A percentile compares a stretch with the other conserved stretches of the same genome.
phyloP scores from a whole-genome alignment of 2,797 vertebrate species.

The Bufotes viridis region DNA sequence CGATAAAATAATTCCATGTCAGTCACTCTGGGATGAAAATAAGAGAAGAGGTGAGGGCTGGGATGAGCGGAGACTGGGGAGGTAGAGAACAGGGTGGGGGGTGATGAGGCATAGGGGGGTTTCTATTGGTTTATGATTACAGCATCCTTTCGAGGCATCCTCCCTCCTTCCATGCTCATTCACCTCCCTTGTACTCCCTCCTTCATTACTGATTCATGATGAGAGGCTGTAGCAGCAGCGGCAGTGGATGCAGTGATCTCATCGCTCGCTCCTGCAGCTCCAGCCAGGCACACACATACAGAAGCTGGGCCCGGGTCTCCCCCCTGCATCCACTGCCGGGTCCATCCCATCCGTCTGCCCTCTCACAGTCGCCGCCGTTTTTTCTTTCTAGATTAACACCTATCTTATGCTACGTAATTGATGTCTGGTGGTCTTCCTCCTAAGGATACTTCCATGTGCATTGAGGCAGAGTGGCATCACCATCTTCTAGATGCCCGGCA shows the following conservation, averaged over 20 bases:
- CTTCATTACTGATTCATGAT: conserved; percentile 80
- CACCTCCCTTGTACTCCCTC: conserved; percentile 75
- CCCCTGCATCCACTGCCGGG: conserved; percentile 66
- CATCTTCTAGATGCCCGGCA: conserved; percentile 62
- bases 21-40: neutral
- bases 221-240: conserved; percentile 69
- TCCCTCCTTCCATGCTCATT: conserved; percentile 79
- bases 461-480: conserved; percentile 65
- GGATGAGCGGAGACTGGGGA: neutral
- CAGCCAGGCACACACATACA: conserved; percentile 53
- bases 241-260: conserved; percentile 80
- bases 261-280: conserved; percentile 77
- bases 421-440: conserved; percentile 72
- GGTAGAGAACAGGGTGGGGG: conserved; percentile 36
- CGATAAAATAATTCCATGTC: neutral
- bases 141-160: conserved; percentile 86
- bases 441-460: conserved; percentile 68
- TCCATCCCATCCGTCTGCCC: conserved; percentile 68
- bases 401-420: conserved; percentile 62
- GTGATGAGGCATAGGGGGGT: conserved; percentile 70
- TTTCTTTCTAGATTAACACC: conserved; percentile 17
- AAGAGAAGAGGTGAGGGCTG: neutral
- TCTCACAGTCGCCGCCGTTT: conserved; percentile 68
- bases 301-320: conserved; percentile 63
- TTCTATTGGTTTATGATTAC: conserved; percentile 93